A percentile compares a stretch with the other conserved stretches of the same genome.
Evolutionary conservation across 2,888 invertebrate species (phyloP).

Genomic region (Deilephila elpenor): DNA sequence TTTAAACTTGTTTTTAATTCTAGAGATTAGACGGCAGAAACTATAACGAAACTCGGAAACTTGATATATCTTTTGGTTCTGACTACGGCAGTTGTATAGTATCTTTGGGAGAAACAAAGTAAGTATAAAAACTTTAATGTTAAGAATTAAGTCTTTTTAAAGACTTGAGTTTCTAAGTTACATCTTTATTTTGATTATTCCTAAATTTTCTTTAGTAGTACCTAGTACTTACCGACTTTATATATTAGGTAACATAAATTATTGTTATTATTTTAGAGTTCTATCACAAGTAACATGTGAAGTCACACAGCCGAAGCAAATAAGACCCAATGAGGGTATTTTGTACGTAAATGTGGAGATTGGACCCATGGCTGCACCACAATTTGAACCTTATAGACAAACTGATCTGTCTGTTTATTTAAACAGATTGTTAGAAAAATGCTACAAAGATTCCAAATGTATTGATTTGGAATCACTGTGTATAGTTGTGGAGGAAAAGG

Average conservation of each 20-base stretch:
- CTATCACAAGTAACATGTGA: constrained; percentile 95
- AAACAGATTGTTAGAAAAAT: constrained; percentile 93
- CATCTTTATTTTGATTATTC: neutral
- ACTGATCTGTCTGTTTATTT: constrained; percentile 89
- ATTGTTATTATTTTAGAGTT: constrained; percentile 84
- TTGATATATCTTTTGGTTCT: constrained; percentile 90
- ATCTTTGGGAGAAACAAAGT: constrained; percentile 91
- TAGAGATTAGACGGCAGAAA: constrained; percentile 92
- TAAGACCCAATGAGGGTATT: constrained; percentile 95
- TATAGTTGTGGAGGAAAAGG: constrained; percentile 95
- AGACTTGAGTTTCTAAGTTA: neutral
- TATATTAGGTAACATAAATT: too few species aligned
- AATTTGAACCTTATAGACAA: constrained; percentile 91
- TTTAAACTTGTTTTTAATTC: constrained; percentile 46
- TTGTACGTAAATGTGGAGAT: constrained; percentile 94
- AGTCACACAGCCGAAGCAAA: constrained; percentile 92
- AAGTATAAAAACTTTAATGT: constrained; percentile 44
- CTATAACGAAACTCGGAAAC: constrained; percentile 88
- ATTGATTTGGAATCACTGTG: constrained; percentile 98
- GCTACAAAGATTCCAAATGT: constrained; percentile 95
- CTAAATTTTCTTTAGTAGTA: too few species aligned
- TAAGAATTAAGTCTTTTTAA: neutral
- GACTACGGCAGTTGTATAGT: constrained; percentile 93
- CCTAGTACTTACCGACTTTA: too few species aligned
- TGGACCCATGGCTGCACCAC: constrained; percentile 93